Percentiles rank a stretch among this genome's conserved stretches.
phyloP scores from a whole-genome alignment of 1,140 invertebrate genomes.

The Panagrolaimus sp. region DNA sequence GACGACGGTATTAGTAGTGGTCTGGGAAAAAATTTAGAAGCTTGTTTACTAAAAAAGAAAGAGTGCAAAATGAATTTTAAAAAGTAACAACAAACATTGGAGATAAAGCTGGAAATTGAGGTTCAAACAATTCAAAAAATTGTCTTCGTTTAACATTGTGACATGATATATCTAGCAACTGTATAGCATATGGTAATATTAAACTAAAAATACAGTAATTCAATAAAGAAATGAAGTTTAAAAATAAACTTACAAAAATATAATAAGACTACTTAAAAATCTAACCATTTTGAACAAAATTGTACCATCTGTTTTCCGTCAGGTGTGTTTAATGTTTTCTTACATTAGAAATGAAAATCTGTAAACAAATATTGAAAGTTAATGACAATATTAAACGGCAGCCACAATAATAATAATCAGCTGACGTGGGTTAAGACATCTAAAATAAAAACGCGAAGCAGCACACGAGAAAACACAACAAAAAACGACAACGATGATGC shows the following conservation, averaged over 20 bases:
- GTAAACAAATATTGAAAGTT: not conserved
- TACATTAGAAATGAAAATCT: not conserved
- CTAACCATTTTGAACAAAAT: not conserved
- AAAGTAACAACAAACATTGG: no score
- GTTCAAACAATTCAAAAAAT: no score
- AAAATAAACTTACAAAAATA: slow-evolving; percentile 12
- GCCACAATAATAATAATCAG: slow-evolving; percentile 3
- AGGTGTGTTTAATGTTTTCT: slow-evolving; percentile 3
- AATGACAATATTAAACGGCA: not conserved
- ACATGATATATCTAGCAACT: no score
- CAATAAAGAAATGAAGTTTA: not conserved
- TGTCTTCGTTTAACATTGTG: no score
- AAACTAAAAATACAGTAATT: not conserved
- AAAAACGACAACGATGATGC: no score
- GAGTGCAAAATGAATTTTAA: no score
- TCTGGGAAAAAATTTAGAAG: no score
- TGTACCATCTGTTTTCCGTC: not conserved
- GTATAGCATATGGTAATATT: no score
- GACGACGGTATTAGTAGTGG: no score
- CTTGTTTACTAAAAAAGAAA: no score
- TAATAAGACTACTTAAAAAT: slow-evolving; percentile 14
- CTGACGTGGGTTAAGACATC: not conserved
- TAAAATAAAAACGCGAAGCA: not conserved
- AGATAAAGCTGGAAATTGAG: no score
- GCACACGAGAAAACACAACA: not conserved